Evolutionary conservation across 2,113 vertebrate species (phyloP).

Genomic region (Alosa alosa): DNA sequence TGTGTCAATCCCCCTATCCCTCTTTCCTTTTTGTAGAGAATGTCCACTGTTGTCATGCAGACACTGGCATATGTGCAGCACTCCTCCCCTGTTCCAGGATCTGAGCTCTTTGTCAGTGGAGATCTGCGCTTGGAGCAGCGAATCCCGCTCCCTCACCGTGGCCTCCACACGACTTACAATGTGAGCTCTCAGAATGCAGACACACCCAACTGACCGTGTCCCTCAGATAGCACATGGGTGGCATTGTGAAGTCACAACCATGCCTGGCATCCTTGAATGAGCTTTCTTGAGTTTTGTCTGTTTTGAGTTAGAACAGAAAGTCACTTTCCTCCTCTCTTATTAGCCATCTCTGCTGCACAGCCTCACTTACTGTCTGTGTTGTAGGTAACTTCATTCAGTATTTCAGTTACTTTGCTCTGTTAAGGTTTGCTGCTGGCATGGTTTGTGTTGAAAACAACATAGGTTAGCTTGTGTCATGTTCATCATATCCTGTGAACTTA

Average conservation of each 20-base stretch:
- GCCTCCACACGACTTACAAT: slow-evolving; percentile 83
- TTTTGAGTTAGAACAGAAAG: neutral
- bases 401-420: neutral
- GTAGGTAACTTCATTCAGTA: neutral
- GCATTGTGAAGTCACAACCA: neutral
- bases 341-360: neutral
- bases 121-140: slow-evolving; percentile 87
- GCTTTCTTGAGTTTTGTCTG: neutral
- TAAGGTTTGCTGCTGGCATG: neutral
- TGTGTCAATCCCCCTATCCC: neutral
- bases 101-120: slow-evolving; percentile 80
- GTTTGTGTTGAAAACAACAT: neutral
- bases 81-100: slow-evolving; percentile 81
- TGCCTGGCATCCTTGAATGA: neutral
- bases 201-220: neutral
- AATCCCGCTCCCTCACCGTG: slow-evolving; percentile 77
- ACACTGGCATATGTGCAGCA: slow-evolving; percentile 85
- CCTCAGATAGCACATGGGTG: neutral
- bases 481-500: too few species aligned
- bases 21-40: slow-evolving; percentile 72
- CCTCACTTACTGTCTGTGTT: neutral
- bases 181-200: slow-evolving; percentile 67
- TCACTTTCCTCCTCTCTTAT: neutral
- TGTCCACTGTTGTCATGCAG: slow-evolving; percentile 93
- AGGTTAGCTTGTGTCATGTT: neutral